These are phyloP conservation scores for Ceratina calcarata DNA, from an alignment of 1,140 invertebrate genomes.

Conservation along the genomic window DNA sequence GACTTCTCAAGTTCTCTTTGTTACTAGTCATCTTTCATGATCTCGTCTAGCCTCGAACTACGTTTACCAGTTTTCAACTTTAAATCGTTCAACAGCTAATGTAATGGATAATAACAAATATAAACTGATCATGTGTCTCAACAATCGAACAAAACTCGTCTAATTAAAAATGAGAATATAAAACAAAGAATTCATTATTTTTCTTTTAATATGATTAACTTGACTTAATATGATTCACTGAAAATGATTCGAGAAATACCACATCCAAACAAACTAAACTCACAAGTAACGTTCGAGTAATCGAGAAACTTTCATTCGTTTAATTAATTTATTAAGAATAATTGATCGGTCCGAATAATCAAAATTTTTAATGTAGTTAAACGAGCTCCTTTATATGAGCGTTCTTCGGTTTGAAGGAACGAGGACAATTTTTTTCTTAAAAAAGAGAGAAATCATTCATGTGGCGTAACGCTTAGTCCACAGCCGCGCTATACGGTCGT, in stretches of 20 bases:
- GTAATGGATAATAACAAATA: too few relatives aligned
- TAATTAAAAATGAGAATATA: too few relatives aligned
- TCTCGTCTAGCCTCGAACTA: too few relatives aligned
- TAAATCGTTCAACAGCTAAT: neutral
- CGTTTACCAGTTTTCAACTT: neutral
- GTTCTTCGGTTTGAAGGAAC: constrained; percentile 36
- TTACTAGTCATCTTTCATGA: too few relatives aligned
- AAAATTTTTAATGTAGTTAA: constrained; percentile 25
- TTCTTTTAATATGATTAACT: neutral
- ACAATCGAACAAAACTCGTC: too few relatives aligned
- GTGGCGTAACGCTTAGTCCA: constrained; percentile 99
- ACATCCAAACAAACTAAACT: constrained; percentile 70
- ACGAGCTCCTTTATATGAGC: constrained; percentile 24
- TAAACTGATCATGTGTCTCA: too few relatives aligned
- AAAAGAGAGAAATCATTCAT: constrained; percentile 81
- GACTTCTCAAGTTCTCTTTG: too few relatives aligned
- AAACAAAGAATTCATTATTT: neutral
- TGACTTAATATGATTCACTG: neutral
- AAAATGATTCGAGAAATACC: constrained; percentile 67
- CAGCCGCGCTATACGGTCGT: constrained; percentile 97
- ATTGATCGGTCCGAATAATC: constrained; percentile 39
- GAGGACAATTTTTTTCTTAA: constrained; percentile 7
- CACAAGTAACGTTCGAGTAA: constrained; percentile 25
- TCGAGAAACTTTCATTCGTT: neutral
- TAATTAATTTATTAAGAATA: constrained; percentile 13